phyloP scores from a whole-genome alignment of 2,113 vertebrate species.

The Gavialis gangeticus region DNA sequence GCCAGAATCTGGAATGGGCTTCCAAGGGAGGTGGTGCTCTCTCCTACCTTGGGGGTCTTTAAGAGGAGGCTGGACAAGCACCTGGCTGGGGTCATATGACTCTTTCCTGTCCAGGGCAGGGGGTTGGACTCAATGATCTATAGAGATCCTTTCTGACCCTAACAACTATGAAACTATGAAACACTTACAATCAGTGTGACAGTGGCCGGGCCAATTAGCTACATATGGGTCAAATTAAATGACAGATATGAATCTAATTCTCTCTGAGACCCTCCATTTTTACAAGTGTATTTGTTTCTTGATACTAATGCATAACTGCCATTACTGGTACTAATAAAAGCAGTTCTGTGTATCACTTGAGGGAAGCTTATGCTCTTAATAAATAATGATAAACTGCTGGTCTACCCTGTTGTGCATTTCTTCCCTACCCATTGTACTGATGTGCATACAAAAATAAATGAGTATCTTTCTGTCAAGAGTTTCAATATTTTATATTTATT shows the following conservation, averaged over 20 bases:
- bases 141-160: too few species aligned
- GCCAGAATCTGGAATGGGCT: too few species aligned
- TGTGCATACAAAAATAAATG: background rate
- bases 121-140: background rate
- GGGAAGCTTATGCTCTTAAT: conserved; percentile 1
- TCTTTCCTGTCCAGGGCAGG: background rate
- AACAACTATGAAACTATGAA: too few species aligned
- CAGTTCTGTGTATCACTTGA: background rate
- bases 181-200: background rate
- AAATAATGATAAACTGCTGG: background rate
- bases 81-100: background rate
- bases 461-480: background rate
- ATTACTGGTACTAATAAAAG: background rate
- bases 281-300: background rate
- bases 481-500: conserved; percentile 3
- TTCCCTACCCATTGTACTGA: conserved; percentile 1
- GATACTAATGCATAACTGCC: background rate
- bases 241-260: background rate
- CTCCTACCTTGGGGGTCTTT: too few species aligned
- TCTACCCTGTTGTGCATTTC: background rate
- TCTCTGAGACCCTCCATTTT: background rate
- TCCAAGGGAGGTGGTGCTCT: too few species aligned
- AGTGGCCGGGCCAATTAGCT: background rate
- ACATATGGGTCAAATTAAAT: background rate
- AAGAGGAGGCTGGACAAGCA: background rate